Base-by-base conservation (phyloP, 2,888 invertebrate genomes). In the Drosophila eohydei region DNA sequence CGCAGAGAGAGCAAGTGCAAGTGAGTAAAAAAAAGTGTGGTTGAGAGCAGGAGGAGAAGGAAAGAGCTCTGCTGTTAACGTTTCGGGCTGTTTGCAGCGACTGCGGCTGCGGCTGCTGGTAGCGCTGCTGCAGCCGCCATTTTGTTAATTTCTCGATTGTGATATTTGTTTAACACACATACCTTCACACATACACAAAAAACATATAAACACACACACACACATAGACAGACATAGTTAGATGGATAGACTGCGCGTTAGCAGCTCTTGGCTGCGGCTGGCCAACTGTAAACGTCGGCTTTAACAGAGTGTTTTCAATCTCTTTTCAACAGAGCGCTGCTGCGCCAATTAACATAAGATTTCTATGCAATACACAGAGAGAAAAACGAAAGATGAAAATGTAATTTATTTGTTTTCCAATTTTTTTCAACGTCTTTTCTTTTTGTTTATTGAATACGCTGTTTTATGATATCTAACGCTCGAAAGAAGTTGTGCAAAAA, bases 81-180 rank as follows among this genome's bases (percentile, higher is more conserved):
- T 59, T 66, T 60, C 28, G 38, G 43, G 56, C 48, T 71, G 64
- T 65, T 72, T 50, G 66, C 59, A 74, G 72, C 57, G 65, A 64
- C 43, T 80, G 69, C 56, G 64, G 67, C 44, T 80, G 70, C 41
- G 74, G 72, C 70, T 58, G 55, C 58, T 64, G 64, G 62, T 52
- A 63, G 65, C 66, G 71, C 74, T 75, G 84, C 72, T 86, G 87
- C 89, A 88, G 85, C 75, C 85, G 83, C 81, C 76, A 81, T 89
- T 84, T 84, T 90, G 89, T 86, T 86, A 87, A 86, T 90, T 86
- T 90, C 90, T 90, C 79, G 79, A 86, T 86, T 86, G 86, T 86
- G 86, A 86, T 86, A 86, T 90, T 86, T 86, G 86, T 90, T 86
- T 83, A 86, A 88, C 86, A 88, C 81, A 68, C 81, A 74, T 59